phyloP scores from a whole-genome alignment of 2,888 invertebrate genomes.

The Drosophila mettleri region DNA sequence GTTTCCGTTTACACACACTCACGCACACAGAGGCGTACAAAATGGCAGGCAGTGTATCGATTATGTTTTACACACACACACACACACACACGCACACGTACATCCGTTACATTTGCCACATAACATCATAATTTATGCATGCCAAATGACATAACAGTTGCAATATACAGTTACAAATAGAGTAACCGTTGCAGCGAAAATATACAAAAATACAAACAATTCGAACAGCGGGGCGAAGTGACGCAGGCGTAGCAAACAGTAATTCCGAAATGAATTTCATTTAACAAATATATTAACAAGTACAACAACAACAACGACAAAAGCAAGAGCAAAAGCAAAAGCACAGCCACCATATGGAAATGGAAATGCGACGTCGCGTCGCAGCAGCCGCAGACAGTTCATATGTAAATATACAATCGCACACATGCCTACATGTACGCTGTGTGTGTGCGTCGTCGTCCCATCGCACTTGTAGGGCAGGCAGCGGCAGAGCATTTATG shows the following conservation, averaged over 20 bases:
- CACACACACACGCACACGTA: conserved; percentile 16
- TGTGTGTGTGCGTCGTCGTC: conserved; percentile 47
- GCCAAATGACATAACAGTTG: conserved; percentile 67
- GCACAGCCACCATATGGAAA: conserved; percentile 79
- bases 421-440: conserved; percentile 7
- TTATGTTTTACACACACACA: conserved; percentile 39
- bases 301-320: conserved; percentile 53
- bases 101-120: conserved; percentile 64
- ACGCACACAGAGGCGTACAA: neutral
- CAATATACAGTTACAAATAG: conserved; percentile 37
- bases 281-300: conserved; percentile 82
- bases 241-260: conserved; percentile 57
- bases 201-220: conserved; percentile 18
- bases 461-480: conserved; percentile 71
- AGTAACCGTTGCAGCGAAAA: conserved; percentile 5
- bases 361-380: conserved; percentile 61
- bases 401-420: conserved; percentile 49
- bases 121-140: conserved; percentile 66
- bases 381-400: conserved; percentile 60
- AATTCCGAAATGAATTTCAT: conserved; percentile 80
- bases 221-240: neutral
- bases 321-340: conserved; percentile 51
- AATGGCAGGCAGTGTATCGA: conserved; percentile 45
- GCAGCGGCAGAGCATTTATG: conserved; percentile 69
- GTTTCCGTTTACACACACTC: conserved; percentile 70